Conservation (phyloP, 2,888 invertebrate species). For the Drosophila buzzatii region DNA sequence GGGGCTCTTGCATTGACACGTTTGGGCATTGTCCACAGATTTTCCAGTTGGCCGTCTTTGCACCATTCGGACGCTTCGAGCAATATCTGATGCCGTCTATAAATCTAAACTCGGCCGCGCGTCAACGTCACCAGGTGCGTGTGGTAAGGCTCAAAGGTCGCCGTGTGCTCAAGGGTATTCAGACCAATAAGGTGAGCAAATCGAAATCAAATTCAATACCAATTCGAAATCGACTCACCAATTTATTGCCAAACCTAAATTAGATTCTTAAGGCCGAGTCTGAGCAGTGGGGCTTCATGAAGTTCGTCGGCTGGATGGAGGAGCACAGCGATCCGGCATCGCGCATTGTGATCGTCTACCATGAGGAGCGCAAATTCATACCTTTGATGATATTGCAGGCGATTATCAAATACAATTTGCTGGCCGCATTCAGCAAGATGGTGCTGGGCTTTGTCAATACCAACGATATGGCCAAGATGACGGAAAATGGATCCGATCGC, state of each 20-base stretch:
- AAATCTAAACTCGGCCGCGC: slow-evolving; percentile 6
- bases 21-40: background rate
- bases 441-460: slow-evolving; percentile 3
- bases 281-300: background rate
- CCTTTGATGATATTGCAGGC: background rate
- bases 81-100: background rate
- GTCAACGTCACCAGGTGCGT: background rate
- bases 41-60: background rate
- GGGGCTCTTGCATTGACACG: background rate
- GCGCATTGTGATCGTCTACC: background rate
- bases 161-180: background rate
- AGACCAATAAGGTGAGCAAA: background rate
- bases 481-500: background rate
- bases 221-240: background rate
- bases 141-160: background rate
- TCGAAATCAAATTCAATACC: background rate
- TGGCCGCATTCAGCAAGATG: background rate
- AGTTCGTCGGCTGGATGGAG: background rate
- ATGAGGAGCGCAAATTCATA: slow-evolving; percentile 7
- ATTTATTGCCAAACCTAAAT: background rate
- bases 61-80: background rate
- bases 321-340: background rate
- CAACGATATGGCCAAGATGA: background rate
- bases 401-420: background rate
- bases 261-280: background rate